A percentile compares a stretch with the other conserved stretches of the same genome.
Evolutionary conservation across 2,888 invertebrate genomes (phyloP).

Genomic region (Punctoribates punctum): DNA sequence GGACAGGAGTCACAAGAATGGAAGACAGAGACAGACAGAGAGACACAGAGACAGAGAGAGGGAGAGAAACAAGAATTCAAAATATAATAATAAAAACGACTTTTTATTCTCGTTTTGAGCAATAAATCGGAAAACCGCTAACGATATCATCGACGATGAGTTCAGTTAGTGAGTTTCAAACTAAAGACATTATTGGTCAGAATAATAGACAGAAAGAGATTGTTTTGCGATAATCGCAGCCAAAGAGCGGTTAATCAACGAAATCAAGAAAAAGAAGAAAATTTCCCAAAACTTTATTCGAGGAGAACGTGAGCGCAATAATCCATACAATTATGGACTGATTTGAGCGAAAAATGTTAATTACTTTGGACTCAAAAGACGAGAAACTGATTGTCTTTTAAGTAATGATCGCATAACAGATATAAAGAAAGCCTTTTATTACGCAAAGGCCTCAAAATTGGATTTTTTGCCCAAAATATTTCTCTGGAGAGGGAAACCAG

Average conservation of each 20-base stretch:
- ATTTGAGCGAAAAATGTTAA: not conserved
- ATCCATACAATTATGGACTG: not conserved
- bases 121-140: slow-evolving; percentile 23
- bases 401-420: slow-evolving; percentile 6
- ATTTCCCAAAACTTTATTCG: too few species aligned
- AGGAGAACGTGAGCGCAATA: not conserved
- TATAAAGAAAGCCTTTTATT: not conserved
- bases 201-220: too few species aligned
- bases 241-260: too few species aligned
- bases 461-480: too few species aligned
- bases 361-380: slow-evolving; percentile 3
- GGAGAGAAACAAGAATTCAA: not conserved
- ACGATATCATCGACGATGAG: slow-evolving; percentile 21
- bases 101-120: slow-evolving; percentile 1
- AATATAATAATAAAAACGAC: not conserved
- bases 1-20: not conserved
- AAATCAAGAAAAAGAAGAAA: too few species aligned
- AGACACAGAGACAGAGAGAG: too few species aligned
- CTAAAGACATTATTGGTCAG: too few species aligned
- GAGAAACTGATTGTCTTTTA: slow-evolving; percentile 15
- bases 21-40: not conserved
- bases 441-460: not conserved
- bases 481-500: not conserved
- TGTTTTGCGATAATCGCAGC: too few species aligned
- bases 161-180: not conserved